Evolutionary conservation across 2,888 invertebrate genomes (phyloP), one percentile per base, ranked within the genome.

Genomic region (Drosophila koepferae): DNA sequence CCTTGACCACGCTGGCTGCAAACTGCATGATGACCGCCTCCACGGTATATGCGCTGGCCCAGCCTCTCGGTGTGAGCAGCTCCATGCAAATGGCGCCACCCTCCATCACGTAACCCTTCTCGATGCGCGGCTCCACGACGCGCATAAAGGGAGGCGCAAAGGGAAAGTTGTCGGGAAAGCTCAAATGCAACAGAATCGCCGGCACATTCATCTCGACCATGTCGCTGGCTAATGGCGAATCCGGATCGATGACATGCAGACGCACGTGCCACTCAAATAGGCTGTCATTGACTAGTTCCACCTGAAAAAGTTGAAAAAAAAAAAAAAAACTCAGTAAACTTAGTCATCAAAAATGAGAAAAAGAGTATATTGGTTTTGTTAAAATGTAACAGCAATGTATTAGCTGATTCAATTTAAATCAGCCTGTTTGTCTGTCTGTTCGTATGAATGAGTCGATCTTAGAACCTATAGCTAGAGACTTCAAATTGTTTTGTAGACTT

Each of bases 61-160:
- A 97, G 77, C 97, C 97, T 60, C 97, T 94, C 0, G 97, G 97
- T 20, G 97, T 97, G 66, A 97, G 94, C 71, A 97, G 93, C 92
- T 97, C 97, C 97, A 97, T 97, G 91, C 97, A 97, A 90, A 97
- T 97, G 51, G 97, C 97, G 44, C 97, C 97, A 66, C 97, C 97
- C 93, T 97, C 97, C 97, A 97, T 97, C 31, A 97, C 97, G 91
- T 97, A 97, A 44, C 97, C 97, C 91, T 96, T 96, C 91, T 96
- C 96, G 94, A 96, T 96, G 92, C 96, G 94, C 10, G 96, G 96
- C 87, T 96, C 96, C 92, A 96, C 96, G 49, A 96, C 96, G 81
- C 96, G 94, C 94, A 96, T 96, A 92, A 97, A 97, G 48, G 97
- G 97, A 60, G 97, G 97, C 46, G 97, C 96, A 91, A 97, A 97